These are phyloP conservation scores for Entomobrya multifasciata DNA, from an alignment of 2,888 invertebrate species.

Conservation along the genomic window DNA sequence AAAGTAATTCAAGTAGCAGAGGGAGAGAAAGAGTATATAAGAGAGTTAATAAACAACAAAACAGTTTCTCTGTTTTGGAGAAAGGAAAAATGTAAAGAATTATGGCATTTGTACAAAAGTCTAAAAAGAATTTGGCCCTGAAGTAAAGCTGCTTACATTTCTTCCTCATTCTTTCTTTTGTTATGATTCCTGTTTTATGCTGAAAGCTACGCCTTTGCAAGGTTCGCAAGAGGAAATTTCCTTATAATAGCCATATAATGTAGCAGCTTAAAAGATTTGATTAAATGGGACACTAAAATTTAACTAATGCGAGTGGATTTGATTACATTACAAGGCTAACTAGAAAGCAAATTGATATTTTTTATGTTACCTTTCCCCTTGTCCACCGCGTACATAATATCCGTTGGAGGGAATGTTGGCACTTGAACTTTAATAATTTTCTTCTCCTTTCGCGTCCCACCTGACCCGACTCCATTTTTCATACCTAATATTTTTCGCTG, in stretches of 20 bases:
- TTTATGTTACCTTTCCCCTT: constrained; percentile 74
- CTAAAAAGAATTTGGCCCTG: too few species aligned
- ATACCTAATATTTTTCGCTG: constrained; percentile 89
- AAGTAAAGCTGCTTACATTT: too few species aligned
- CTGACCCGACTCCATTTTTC: constrained; percentile 75
- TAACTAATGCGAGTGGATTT: neutral
- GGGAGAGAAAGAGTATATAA: too few species aligned
- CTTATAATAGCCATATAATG: too few species aligned
- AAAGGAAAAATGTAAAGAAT: too few species aligned
- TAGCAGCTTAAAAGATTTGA: neutral
- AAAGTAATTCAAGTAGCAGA: neutral
- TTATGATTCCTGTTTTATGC: too few species aligned
- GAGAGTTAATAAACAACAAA: too few species aligned
- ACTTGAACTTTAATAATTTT: constrained; percentile 88
- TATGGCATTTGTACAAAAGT: too few species aligned
- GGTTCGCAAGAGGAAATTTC: too few species aligned
- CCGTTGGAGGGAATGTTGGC: constrained; percentile 91
- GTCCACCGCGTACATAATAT: constrained; percentile 86
- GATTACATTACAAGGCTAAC: neutral
- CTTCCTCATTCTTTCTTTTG: too few species aligned
- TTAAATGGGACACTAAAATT: neutral
- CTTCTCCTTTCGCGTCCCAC: constrained; percentile 77
- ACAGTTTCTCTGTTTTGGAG: too few species aligned
- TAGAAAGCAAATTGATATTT: neutral
- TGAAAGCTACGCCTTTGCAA: too few species aligned